These are phyloP conservation scores for Diplodus sargus DNA, from an alignment of 2,797 vertebrate species.

Conservation along the genomic window DNA sequence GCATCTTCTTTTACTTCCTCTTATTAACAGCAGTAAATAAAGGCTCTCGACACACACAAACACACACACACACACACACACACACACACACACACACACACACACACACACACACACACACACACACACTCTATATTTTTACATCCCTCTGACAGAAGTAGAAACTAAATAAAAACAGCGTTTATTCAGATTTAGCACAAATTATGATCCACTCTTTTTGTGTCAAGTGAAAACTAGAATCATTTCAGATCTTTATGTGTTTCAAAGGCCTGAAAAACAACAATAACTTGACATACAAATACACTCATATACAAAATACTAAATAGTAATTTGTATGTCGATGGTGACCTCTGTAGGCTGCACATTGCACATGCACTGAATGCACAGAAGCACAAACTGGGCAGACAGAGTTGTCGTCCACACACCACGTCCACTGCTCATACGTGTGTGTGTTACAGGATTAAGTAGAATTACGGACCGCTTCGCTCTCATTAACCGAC, in stretches of 20 bases:
- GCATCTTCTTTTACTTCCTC: not conserved
- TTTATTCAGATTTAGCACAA: conserved; percentile 3
- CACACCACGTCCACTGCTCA: not conserved
- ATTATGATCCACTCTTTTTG: conserved; percentile 6
- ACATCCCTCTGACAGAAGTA: conserved; percentile 11
- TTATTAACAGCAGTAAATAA: not conserved
- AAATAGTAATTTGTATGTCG: conserved; percentile 14
- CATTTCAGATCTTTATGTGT: not conserved
- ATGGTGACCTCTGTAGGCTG: conserved; percentile 58
- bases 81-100: not conserved
- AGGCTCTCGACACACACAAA: not conserved
- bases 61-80: not conserved
- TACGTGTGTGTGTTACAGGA: not conserved
- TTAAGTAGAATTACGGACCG: not conserved
- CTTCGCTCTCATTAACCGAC: not conserved
- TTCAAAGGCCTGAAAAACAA: not conserved
- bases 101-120: not conserved
- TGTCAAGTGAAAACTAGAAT: conserved; percentile 4
- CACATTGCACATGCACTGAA: conserved; percentile 37
- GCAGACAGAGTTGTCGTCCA: not conserved
- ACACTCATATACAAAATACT: too few relatives aligned
- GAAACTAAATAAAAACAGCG: not conserved
- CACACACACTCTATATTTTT: not conserved
- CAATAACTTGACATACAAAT: too few relatives aligned
- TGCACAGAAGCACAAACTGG: not conserved